Base-by-base conservation (phyloP, 2,888 invertebrate species). In the Drosophila greeni region DNA sequence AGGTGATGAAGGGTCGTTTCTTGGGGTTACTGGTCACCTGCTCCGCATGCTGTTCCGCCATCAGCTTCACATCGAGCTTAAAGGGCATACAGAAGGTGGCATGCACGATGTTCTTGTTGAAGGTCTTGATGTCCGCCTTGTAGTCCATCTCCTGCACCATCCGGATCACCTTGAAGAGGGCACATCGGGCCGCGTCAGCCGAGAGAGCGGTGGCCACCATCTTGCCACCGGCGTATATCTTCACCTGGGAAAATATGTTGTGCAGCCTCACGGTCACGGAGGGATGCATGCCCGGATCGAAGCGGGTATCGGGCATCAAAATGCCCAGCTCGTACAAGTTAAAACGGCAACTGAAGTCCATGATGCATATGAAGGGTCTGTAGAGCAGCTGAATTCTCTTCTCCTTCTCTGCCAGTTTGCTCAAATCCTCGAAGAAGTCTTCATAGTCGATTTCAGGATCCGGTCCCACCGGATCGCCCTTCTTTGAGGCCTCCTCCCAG, bases 51-150 rank as follows among this genome's bases (percentile, higher is more conserved):
- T 52, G 7, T 8, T 68, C 58, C 7, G 36, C 34, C 14, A 80
- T 48, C 49, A 66, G 29, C 1, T 67, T 49, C 37, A 80, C 37
- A 40, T 80, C 69, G 6, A 80, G 34, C 33, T 74, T 78, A 26
- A 80, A 80, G n/a, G 79, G 79, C 58, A 80, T 52, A 14, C 66
- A 71, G 7, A 80, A 82, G 1, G 79, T 74, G 37, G 79, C 79
- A 24, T 72, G 61, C 2, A 80, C 76, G 9, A 65, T 60, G 23
- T 72, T 83, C 59, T 61, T 74, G 8, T 39, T 61, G 3, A 68
- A 72, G 7, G 29, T n/a, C 2, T 56, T 55, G 6, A 78, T 42
- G 0, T 74, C 65, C n/a, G 66, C 23, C 24, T 75, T 72, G 34
- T 76, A 75, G 39, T 70, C 82, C 18, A 78, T 20, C 8, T 71